Evolutionary conservation across 1,140 invertebrate species (phyloP).

Genomic region (Thalassaphorura encarpata): DNA sequence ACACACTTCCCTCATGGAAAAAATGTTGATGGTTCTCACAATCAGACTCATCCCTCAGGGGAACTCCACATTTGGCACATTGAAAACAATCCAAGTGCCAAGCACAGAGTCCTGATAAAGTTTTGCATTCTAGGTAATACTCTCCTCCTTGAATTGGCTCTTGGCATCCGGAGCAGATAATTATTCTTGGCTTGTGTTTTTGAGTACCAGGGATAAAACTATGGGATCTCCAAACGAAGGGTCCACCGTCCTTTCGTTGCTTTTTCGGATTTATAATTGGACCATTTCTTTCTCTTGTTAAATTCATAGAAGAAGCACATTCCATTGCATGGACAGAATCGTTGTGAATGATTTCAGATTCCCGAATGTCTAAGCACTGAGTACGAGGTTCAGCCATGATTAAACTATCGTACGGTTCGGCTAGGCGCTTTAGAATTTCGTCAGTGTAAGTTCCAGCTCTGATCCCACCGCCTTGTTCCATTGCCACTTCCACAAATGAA

Average conservation of each 20-base stretch:
- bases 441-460: no score
- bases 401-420: neutral
- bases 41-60: no score
- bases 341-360: neutral
- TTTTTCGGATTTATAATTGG: neutral
- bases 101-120: no score
- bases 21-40: neutral
- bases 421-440: neutral
- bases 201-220: no score
- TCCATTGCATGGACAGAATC: neutral
- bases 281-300: no score
- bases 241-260: neutral
- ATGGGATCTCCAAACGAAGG: neutral
- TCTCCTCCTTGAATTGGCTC: neutral
- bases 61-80: no score
- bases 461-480: no score
- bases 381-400: neutral
- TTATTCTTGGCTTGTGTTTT: no score
- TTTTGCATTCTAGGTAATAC: no score
- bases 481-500: no score
- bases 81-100: neutral
- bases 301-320: neutral
- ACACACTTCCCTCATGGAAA: neutral
- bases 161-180: neutral
- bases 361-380: neutral